Evolutionary conservation across 2,888 invertebrate species (phyloP), one percentile per base, ranked within the genome.

Genomic region (Aspidiotus destructor): DNA sequence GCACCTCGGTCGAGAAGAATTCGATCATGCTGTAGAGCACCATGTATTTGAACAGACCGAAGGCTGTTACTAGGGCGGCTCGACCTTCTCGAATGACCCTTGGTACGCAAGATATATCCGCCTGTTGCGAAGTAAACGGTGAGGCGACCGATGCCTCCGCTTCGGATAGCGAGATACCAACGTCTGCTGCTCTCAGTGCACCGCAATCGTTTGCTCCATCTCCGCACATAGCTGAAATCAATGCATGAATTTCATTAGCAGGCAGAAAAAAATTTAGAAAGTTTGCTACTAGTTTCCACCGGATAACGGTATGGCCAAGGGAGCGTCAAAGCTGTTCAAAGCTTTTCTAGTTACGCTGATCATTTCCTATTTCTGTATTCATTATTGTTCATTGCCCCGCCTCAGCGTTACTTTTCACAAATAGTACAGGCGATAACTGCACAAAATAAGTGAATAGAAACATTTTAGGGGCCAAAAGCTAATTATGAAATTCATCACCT

Each of bases 101-200:
- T 44, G 88, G 86, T 64, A 93, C 86, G 78, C 92, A 92, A 10
- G 86, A 83, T 72, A 92, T 90, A 77, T 92, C 86, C 69, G 86
- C 84, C 71, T 85, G 81, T 73, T 86, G 85, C 0, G 93, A 93
- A 0, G 92, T 93, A 77, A 93, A 93, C 9, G 92, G 92, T 48
- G 92, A 91, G 7, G 92, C 93, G 64, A 92, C 92, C 76, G 86
- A 84, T 28, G 92, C 91, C 78, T 93, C 92, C 0, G 91, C 89
- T 77, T 92, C 89, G 0, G 92, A 92, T 54, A 93, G 81, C 1
- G 92, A 92, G 71, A 93, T 86, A 40, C 93, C 93, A 42, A 89
- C 87, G 75, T 93, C 90, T 0, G 92, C 92, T 11, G 89, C 88
- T 78, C 90, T 89, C 64, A 92, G 79, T 6, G 92, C 92, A 58